Conservation (phyloP, 2,888 invertebrate species). For the Chelonus formosanus region DNA sequence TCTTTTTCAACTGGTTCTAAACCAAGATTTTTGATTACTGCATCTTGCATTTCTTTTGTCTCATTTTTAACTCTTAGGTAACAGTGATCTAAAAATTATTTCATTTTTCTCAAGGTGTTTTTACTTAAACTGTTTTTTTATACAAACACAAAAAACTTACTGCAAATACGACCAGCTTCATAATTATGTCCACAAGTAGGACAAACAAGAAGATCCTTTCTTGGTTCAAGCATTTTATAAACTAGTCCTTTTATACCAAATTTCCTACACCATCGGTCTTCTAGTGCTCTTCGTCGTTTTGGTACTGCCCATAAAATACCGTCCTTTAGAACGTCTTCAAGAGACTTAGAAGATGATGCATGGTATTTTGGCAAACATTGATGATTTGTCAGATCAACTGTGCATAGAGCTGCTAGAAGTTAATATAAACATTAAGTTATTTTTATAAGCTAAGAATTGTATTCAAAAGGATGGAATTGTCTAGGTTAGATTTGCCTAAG, state of each 20-base stretch:
- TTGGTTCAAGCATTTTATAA: conserved; percentile 77
- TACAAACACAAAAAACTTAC: conserved; percentile 68
- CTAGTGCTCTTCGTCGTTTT: conserved; percentile 78
- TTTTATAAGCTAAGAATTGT: too few relatives aligned
- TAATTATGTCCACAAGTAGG: conserved; percentile 85
- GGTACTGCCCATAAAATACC: conserved; percentile 63
- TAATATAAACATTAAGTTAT: too few relatives aligned
- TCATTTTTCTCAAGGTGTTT: not conserved
- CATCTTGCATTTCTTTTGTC: conserved; percentile 81
- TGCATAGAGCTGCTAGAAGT: too few relatives aligned
- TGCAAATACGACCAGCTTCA: conserved; percentile 81
- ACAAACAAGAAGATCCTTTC: conserved; percentile 79
- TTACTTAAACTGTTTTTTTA: conserved; percentile 5
- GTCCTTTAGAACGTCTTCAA: too few relatives aligned
- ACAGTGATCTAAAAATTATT: conserved; percentile 75
- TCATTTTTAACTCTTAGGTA: conserved; percentile 84
- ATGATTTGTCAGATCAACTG: too few relatives aligned
- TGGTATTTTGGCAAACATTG: too few relatives aligned
- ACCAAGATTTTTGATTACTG: conserved; percentile 76
- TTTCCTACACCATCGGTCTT: conserved; percentile 77
- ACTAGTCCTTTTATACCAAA: conserved; percentile 75
- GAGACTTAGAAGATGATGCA: too few relatives aligned
- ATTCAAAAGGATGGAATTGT: not conserved
- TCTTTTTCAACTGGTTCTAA: conserved; percentile 82
- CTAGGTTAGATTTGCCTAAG: not conserved